Evolutionary conservation across 2,797 vertebrate genomes (phyloP).

Genomic region (Acipenser oxyrinchus): DNA sequence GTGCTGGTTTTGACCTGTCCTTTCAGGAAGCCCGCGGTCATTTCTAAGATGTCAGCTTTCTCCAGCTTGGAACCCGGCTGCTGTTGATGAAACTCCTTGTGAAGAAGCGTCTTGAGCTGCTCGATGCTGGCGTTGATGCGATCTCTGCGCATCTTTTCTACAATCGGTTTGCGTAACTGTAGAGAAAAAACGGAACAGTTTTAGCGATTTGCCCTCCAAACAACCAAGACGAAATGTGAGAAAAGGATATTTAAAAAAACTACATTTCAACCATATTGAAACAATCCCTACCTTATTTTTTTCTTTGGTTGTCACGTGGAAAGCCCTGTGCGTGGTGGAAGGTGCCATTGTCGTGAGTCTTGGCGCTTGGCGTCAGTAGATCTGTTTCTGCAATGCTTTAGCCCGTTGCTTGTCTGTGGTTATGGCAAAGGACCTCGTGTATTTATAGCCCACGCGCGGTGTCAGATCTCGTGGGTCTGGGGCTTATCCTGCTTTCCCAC

Average conservation of each 20-base stretch:
- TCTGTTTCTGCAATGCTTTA: slow-evolving; percentile 18
- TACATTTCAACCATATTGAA: neutral
- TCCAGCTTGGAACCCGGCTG: slow-evolving; percentile 43
- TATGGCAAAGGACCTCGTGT: slow-evolving; percentile 21
- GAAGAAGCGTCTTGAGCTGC: slow-evolving; percentile 63
- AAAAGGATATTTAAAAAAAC: neutral
- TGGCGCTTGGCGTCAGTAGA: neutral
- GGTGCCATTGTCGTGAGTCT: slow-evolving; percentile 64
- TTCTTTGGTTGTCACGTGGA: slow-evolving; percentile 51
- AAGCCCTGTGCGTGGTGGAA: slow-evolving; percentile 47
- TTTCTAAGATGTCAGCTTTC: slow-evolving; percentile 26
- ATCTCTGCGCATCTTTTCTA: slow-evolving; percentile 70
- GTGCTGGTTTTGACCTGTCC: no score
- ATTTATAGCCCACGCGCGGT: slow-evolving; percentile 42
- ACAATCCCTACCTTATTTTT: slow-evolving; percentile 64
- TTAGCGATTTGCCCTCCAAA: slow-evolving; percentile 12
- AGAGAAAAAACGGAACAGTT: slow-evolving; percentile 16
- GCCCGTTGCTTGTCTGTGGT: slow-evolving; percentile 28
- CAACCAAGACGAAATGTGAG: neutral
- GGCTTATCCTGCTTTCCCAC: slow-evolving; percentile 65
- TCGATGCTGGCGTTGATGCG: slow-evolving; percentile 70
- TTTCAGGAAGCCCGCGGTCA: slow-evolving; percentile 31
- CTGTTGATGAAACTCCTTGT: slow-evolving; percentile 39
- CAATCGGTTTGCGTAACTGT: slow-evolving; percentile 72
- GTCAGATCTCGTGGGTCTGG: slow-evolving; percentile 53